Evolutionary conservation across 2,888 invertebrate species (phyloP), one percentile per base, ranked within the genome.

Genomic region (Dicranocentrus wangi): DNA sequence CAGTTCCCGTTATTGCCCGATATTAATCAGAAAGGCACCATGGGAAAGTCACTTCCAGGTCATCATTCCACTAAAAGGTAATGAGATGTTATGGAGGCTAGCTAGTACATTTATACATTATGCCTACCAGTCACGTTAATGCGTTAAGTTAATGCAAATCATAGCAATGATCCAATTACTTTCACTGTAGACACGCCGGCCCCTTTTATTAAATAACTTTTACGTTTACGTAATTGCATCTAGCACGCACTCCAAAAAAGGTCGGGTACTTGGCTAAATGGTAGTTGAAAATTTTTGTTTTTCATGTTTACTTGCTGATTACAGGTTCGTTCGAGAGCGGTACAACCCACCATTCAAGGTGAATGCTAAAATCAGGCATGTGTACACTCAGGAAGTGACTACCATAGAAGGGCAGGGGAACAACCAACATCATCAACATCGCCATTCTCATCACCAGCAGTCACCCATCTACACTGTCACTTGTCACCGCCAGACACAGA

Each of bases 331-430:
- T 51, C 72, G 77, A 23, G 72, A 76, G 47, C 68, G 77, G 63
- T 68, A 79, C 53, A 51, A 61, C 27, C 72, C 72, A 32, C 84
- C 84, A 61, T 81, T 84, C 53, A 81, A 82, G 75, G 82, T 84
- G 28, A 84, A 84, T 60, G 82, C 84, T 15, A 82, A 83, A 84
- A 84, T 84, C 51, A 78, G 81, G 25, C 82, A 82, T 71, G 81
- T 84, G n/a, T 84, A 84, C 78, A 82, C 84, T 19, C 84, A 84
- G 65, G 81, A 82, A 61, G 72, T 81, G 27, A 79, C 82, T n/a
- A 81, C 81, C 51, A 82, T 80, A 21, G 80, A 80, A 25, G 43
- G 25, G 60, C 72, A 68, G 25, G 68, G 61, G 39, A 72, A 61
- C 21, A 63, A 66, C 42, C 63, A 61, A 19, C 39, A 70, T 70